Percentiles rank a stretch among this genome's conserved stretches.
Conservation (phyloP, 2,797 vertebrate genomes). For the Notolepis coatsorum region DNA sequence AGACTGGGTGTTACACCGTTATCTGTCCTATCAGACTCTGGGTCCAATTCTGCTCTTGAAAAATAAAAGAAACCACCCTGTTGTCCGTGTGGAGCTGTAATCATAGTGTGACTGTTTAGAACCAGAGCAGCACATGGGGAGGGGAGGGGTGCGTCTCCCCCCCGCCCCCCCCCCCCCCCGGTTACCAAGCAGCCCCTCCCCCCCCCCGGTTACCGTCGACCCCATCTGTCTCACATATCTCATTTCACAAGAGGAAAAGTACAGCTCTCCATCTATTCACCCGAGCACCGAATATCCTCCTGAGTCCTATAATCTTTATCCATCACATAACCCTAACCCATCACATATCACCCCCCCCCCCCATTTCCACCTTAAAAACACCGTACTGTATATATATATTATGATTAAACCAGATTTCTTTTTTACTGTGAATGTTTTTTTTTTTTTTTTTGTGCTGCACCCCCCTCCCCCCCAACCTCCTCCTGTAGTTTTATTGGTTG, state of each 20-base stretch:
- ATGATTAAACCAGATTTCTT: slow-evolving; percentile 81
- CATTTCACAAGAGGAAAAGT: slow-evolving; percentile 65
- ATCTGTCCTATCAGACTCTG: slow-evolving; percentile 57
- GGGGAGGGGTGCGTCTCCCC: slow-evolving; percentile 29
- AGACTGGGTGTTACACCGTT: no score
- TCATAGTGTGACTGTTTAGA: slow-evolving; percentile 69
- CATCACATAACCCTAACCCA: slow-evolving; percentile 59
- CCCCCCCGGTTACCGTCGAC: slow-evolving; percentile 45
- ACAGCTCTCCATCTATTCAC: slow-evolving; percentile 72
- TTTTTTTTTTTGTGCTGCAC: slow-evolving; percentile 83
- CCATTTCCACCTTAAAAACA: slow-evolving; percentile 79
- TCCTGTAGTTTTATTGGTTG: slow-evolving; percentile 82
- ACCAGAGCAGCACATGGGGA: slow-evolving; percentile 67
- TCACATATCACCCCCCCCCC: slow-evolving; percentile 74
- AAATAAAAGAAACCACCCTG: slow-evolving; percentile 52
- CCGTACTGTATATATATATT: slow-evolving; percentile 84
- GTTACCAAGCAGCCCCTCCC: slow-evolving; percentile 55
- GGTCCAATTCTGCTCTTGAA: no score
- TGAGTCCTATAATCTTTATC: no score
- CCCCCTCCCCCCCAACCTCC: slow-evolving; percentile 58
- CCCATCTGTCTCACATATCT: slow-evolving; percentile 61
- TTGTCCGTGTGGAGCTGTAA: slow-evolving; percentile 64
- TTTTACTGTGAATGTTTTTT: slow-evolving; percentile 85
- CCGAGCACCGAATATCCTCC: slow-evolving; percentile 70
- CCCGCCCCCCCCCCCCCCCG: slow-evolving; percentile 31